Evolutionary conservation across 2,113 vertebrate species (phyloP), one percentile per base, ranked within the genome.

Genomic region (Ploceus nigricollis): DNA sequence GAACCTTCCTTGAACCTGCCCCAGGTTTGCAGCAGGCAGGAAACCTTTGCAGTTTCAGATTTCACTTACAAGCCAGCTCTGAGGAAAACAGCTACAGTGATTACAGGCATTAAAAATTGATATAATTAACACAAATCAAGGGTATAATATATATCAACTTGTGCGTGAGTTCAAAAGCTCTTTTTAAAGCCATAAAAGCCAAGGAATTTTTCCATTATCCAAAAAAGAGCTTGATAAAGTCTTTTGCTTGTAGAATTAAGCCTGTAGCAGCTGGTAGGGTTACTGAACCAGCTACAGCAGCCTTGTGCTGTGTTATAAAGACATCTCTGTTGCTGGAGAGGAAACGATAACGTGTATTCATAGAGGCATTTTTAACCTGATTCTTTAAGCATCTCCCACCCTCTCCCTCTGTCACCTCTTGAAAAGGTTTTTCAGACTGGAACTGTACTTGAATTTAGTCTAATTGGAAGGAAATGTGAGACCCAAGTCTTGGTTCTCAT

Each of bases 401-500:
- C 48, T 91, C 75, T 96, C 56, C 39, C 44, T 88, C 81, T 95
- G 71, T 65, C 72, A 69, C 73, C 86, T 96, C 87, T 91, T 81
- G 79, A 96, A 96, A 96, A 94, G 86, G 75, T 94, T 95, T 96
- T 57, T 45, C 39, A 81, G 35, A 20, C 13, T 90, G 45, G 71
- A 95, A 30, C 89, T 77, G 84, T 72, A 28, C 63, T 87, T 68
- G 86, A 84, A 90, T 89, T 80, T 85, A 81, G 78, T 82, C 86
- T 96, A 82, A 80, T 93, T 94, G 77, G 90, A 91, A 97, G 71
- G 87, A 95, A 97, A 91, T 79, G 84, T 70, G 92, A 95, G 91
- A 93, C 94, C 94, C 92, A 77, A 96, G 90, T 82, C 90, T 68
- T 37, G 94, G 84, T 93, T 95, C 94, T 96, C 97, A 95, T 90